Percentiles rank a stretch among this genome's conserved stretches.
Conservation (phyloP, 2,113 vertebrate species). For the Zosterops borbonicus region DNA sequence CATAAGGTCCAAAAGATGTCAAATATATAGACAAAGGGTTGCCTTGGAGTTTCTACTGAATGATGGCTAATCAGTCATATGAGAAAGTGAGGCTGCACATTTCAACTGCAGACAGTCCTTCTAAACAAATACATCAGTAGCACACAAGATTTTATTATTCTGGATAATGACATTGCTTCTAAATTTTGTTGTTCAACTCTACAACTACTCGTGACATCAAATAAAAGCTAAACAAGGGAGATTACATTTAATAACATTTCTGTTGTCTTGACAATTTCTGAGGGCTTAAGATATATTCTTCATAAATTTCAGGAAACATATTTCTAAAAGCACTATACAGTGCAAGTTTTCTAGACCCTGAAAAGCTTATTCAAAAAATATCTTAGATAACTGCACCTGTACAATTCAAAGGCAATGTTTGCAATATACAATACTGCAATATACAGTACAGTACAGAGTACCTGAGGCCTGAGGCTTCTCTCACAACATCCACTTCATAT, state of each 20-base stretch:
- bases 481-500: not conserved
- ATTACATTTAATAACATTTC: not conserved
- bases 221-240: not conserved
- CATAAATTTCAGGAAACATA: not conserved
- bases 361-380: not conserved
- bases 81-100: not conserved
- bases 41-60: not conserved
- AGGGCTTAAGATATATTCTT: not conserved
- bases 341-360: not conserved
- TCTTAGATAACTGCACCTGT: not conserved
- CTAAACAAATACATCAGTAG: not conserved
- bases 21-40: rapidly evolving
- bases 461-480: not conserved
- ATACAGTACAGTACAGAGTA: not conserved
- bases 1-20: not conserved
- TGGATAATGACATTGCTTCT: not conserved
- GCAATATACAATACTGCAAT: not conserved
- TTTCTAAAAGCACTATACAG: not conserved
- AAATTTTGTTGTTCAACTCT: not conserved
- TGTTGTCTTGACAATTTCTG: not conserved
- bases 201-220: not conserved
- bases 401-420: not conserved
- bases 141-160: not conserved
- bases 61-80: not conserved
- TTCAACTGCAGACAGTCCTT: not conserved